Evolutionary conservation across 2,888 invertebrate species (phyloP), one percentile per base, ranked within the genome.

Genomic region (Corbicula japonica): DNA sequence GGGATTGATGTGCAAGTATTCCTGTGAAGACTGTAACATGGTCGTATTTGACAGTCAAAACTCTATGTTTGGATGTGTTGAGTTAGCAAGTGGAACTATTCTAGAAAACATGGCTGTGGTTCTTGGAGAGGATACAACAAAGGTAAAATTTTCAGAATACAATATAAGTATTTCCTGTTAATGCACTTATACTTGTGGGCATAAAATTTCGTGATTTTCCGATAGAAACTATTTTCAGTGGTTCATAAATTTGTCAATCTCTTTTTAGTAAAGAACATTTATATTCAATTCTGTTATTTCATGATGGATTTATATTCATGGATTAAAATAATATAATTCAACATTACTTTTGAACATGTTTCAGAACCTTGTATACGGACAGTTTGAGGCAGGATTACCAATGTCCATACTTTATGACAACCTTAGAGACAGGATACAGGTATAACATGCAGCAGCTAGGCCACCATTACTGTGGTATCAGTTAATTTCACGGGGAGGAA

Each of bases 1-100:
- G 83, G 93, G 92, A 3, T 85, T 94, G 85, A 94, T 94, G 94
- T 94, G 93, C 83, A 92, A 93, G 86, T 92, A 92, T 75, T 92
- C 93, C 0, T 94, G 94, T 87, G 94, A 94, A 83, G 90, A 93
- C 41, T 91, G 93, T 80, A 81, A 85, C 38, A 75, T 94, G 76
- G 66, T 93, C 4, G 83, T 92, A 5, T 92, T 89, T 77, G 85
- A 89, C 61, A 88, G 88, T 74, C 86, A 84, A 48, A 88, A 88
- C 71, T 89, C 85, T 80, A 93, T 90, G 87, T 94, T 85, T 93
- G 69, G 68, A 94, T 87, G 71, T 46, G 89, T 92, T 34, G 86
- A 90, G 44, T 85, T 92, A 50, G 86, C 90, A 76, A 87, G 52
- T 94, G 95, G 88, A 83, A 93, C 91, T 28, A 93, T 94, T 48